These are phyloP conservation scores for Eurystomus gularis DNA, from an alignment of 2,113 vertebrate species.

Conservation along the genomic window DNA sequence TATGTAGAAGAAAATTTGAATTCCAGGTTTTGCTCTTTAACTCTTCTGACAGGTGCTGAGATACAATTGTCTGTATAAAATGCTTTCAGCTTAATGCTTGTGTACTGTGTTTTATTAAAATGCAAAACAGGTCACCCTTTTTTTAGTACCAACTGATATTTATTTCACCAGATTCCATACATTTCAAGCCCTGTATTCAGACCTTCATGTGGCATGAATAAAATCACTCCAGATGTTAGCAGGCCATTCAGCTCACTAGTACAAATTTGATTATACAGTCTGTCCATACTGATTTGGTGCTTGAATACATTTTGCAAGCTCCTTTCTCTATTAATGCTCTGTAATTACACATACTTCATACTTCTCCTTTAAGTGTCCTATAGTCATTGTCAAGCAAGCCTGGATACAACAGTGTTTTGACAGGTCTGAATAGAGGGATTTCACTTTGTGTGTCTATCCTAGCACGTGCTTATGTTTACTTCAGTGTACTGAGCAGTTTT, in stretches of 20 bases:
- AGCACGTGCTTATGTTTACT: constrained; percentile 68
- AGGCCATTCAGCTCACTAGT: neutral
- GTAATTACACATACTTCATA: neutral
- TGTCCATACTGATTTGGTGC: neutral
- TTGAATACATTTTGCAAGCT: neutral
- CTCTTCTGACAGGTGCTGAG: neutral
- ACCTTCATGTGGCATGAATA: constrained; percentile 29
- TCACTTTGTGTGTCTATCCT: constrained; percentile 65
- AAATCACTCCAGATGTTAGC: neutral
- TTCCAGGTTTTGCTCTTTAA: constrained; percentile 21
- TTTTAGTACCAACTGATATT: constrained; percentile 55
- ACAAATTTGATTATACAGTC: neutral
- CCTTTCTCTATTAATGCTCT: neutral
- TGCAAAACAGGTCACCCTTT: neutral
- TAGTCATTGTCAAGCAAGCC: neutral
- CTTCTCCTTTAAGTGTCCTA: neutral
- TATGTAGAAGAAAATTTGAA: constrained; percentile 8
- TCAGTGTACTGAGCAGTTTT: constrained; percentile 60
- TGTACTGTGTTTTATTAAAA: constrained; percentile 75
- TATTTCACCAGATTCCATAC: constrained; percentile 72
- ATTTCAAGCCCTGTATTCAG: constrained; percentile 77
- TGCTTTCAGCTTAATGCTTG: constrained; percentile 65
- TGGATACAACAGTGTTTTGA: neutral
- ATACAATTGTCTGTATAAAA: constrained; percentile 2
- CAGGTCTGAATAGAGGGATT: constrained; percentile 78